Percentiles rank a stretch among this genome's conserved stretches.
These are phyloP conservation scores for Cyrtorhinus lividipennis DNA, from an alignment of 1,140 invertebrate species.

Conservation along the genomic window DNA sequence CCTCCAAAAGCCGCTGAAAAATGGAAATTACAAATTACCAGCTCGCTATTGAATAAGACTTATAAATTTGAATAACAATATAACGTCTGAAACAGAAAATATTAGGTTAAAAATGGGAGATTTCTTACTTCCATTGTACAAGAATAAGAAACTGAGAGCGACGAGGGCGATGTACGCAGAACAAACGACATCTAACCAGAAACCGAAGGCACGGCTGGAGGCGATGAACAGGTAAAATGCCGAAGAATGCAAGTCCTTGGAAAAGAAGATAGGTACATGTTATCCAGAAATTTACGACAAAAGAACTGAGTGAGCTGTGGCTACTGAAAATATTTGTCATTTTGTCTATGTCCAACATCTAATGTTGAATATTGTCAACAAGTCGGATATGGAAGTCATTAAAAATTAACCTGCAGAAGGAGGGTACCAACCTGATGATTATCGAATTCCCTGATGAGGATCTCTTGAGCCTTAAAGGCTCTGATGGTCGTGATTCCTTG, in stretches of 20 bases:
- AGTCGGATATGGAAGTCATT: too few species aligned
- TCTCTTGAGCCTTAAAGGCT: slow-evolving; percentile 62
- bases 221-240: slow-evolving; percentile 58
- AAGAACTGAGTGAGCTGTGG: too few species aligned
- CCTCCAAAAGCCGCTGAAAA: slow-evolving; percentile 36
- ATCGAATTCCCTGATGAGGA: slow-evolving; percentile 68
- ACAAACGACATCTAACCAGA: slow-evolving; percentile 64
- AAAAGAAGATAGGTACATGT: slow-evolving; percentile 12
- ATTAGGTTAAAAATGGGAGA: too few species aligned
- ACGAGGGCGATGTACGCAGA: slow-evolving; percentile 52
- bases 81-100: too few species aligned
- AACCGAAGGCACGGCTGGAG: slow-evolving; percentile 67
- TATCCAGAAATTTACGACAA: not conserved
- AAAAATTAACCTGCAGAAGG: too few species aligned
- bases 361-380: too few species aligned
- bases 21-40: too few species aligned
- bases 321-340: too few species aligned
- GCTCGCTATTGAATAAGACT: too few species aligned
- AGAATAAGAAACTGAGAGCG: slow-evolving; percentile 53
- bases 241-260: slow-evolving; percentile 44
- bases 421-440: slow-evolving; percentile 43
- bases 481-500: slow-evolving; percentile 81
- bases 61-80: too few species aligned
- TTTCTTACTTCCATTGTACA: slow-evolving; percentile 24
- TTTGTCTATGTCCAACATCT: too few species aligned